Conservation (phyloP, 2,888 invertebrate species). For the Lasioglossum pauxillum region DNA sequence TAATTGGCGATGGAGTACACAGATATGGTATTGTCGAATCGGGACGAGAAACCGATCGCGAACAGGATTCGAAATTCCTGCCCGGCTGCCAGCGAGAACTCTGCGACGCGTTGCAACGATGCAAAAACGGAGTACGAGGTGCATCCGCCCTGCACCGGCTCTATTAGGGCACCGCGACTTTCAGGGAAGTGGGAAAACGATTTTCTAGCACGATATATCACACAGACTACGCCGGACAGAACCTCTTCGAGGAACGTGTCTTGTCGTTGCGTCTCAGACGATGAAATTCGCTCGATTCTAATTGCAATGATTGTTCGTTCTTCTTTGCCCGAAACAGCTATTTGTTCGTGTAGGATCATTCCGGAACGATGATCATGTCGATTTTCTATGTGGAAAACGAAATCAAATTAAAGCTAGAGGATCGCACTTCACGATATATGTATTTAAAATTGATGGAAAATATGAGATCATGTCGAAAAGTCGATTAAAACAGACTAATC, state of each 20-base stretch:
- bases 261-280: neutral
- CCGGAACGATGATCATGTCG: no score
- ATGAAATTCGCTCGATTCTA: neutral
- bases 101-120: neutral
- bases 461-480: no score
- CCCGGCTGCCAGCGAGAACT: neutral
- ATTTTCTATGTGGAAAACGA: no score
- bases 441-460: no score
- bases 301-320: neutral
- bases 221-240: neutral
- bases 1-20: neutral
- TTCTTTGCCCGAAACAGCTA: no score
- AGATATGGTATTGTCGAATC: conserved; percentile 3
- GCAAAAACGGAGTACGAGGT: neutral
- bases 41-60: conserved; percentile 12
- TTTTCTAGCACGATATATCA: neutral
- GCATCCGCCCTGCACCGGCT: neutral
- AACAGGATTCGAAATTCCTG: conserved; percentile 9
- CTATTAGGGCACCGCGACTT: neutral
- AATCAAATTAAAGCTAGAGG: no score
- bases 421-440: no score
- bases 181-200: neutral
- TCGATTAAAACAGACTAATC: no score
- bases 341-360: no score
- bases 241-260: neutral